A percentile compares a stretch with the other conserved stretches of the same genome.
Conservation (phyloP, 2,797 vertebrate species). For the Eutrigla gurnardus region DNA sequence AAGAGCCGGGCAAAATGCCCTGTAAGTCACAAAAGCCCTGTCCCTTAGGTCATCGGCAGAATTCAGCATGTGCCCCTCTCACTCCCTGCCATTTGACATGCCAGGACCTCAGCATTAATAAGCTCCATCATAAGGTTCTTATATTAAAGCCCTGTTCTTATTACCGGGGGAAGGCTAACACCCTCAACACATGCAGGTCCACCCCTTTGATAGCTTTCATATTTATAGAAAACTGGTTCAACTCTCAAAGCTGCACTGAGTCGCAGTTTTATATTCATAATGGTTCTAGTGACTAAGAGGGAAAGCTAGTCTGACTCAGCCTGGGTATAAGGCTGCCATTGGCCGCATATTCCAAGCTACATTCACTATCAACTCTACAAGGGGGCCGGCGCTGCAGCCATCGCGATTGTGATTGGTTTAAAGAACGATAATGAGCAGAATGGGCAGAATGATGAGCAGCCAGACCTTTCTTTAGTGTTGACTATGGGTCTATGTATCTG, state of each 20-base stretch:
- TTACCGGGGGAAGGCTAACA: conserved; percentile 24
- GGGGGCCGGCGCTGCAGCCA: no score
- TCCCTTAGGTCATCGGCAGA: conserved; percentile 72
- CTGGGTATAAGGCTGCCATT: no score
- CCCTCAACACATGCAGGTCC: conserved; percentile 4
- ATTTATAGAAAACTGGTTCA: conserved; percentile 9
- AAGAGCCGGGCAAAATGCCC: conserved; percentile 74
- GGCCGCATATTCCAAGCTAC: no score
- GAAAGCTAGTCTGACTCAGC: no score
- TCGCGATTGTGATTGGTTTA: no score
- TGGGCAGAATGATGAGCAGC: no score
- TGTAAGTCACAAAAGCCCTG: conserved; percentile 72
- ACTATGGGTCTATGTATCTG: no score
- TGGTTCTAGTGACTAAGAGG: background rate
- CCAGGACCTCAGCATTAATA: conserved; percentile 53
- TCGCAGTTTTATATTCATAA: background rate
- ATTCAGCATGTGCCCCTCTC: conserved; percentile 50
- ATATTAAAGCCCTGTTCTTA: conserved; percentile 58
- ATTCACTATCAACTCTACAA: no score
- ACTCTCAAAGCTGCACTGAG: background rate
- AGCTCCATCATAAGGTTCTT: conserved; percentile 65
- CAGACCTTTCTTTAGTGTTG: no score
- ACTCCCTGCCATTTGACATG: conserved; percentile 57
- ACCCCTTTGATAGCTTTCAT: background rate
- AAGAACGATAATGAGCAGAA: no score